Evolutionary conservation across 2,113 vertebrate genomes (phyloP), one percentile per base, ranked within the genome.

Genomic region (Dipodomys ordii): DNA sequence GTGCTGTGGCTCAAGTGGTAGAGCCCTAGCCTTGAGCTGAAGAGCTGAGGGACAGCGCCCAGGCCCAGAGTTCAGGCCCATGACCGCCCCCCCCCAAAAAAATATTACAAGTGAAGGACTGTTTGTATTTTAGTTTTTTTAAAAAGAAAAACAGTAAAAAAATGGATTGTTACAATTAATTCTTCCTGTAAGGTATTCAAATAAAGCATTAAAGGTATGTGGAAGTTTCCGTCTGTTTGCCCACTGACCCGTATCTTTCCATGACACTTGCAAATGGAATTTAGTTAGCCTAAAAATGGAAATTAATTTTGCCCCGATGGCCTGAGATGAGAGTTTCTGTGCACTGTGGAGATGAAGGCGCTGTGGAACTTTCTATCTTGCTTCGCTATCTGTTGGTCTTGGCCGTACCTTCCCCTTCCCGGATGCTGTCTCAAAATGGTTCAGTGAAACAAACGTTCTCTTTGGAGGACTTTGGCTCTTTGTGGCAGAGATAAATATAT

Each of bases 401-500:
- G 89, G 92, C 92, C 93, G 93, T 67, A 65, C 4, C 79, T 69
- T 23, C 88, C 78, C 91, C 49, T 77, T 92, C 78, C 93, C 76
- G 57, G 73, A 0, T 69, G 27, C 18, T 28, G 96, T 92, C 77
- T 96, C 27, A 13, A 91, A 93, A 67, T 60, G 49, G 69, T 79
- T 53, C 67, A 25, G 53, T 81, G 72, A 91, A 87, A 94, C 87
- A 80, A 67, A 49, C 80, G 71, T 77, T 80, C 10, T 76, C 85
- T 92, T 93, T 65, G 94, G 92, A 95, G 74, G 91, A 60, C 64
- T 87, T 79, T 32, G 44, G n/a, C 67, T 80, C 80, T 88, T 77
- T 90, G 92, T 92, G 96, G 92, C 71, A 72, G 83, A 89, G 85
- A 95, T 97, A 96, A 93, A 78, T 81, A 82, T 81, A 95, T 85